Percentiles rank a stretch among this genome's conserved stretches.
Conservation (phyloP, 37 sponge, comb jelly and placozoan species). For the Aphrocallistes beatrix region DNA sequence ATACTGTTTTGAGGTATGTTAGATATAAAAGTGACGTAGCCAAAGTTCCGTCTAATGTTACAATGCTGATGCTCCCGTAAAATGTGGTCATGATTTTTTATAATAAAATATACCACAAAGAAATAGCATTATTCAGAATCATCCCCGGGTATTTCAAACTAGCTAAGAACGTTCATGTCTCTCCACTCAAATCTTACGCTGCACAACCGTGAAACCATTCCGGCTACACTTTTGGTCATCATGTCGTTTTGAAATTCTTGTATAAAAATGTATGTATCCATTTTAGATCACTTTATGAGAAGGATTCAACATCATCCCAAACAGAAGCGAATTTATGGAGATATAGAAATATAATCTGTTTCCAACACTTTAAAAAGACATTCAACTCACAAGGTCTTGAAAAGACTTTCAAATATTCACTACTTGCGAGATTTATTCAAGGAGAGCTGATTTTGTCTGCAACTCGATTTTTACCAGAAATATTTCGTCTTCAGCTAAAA, state of each 20-base stretch:
- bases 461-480: background rate
- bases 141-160: too few relatives aligned
- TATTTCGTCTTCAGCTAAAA: background rate
- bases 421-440: background rate
- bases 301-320: background rate
- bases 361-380: background rate
- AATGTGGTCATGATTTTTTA: too few relatives aligned
- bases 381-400: conserved; percentile 5
- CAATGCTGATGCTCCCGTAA: too few relatives aligned
- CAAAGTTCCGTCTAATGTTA: too few relatives aligned
- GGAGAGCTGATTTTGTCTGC: background rate
- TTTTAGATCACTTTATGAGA: background rate
- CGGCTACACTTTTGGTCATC: too few relatives aligned
- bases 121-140: too few relatives aligned
- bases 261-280: too few relatives aligned
- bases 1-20: background rate
- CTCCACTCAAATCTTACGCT: too few relatives aligned
- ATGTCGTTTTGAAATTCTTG: background rate
- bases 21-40: too few relatives aligned
- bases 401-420: background rate
- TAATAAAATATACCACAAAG: too few relatives aligned
- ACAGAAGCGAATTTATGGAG: background rate
- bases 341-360: background rate
- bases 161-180: too few relatives aligned
- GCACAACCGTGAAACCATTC: too few relatives aligned